A percentile compares a stretch with the other conserved stretches of the same genome.
Conservation (phyloP, 2,113 vertebrate species). For the Rissa tridactyla region DNA sequence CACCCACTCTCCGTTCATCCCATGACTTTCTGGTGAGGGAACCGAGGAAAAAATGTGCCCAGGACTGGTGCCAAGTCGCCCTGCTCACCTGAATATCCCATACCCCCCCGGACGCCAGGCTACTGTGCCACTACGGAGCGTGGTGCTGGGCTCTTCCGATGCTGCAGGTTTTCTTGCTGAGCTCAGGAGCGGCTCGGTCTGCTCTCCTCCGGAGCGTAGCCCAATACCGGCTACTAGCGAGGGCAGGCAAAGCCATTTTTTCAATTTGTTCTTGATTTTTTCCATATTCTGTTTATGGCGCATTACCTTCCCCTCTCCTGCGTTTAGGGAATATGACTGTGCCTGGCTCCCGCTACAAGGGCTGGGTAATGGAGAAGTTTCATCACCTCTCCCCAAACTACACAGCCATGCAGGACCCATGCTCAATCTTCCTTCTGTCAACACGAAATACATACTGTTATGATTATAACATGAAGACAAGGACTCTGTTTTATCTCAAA, state of each 20-base stretch:
- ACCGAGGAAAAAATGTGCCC: fast-evolving
- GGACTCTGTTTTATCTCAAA: conserved; percentile 56
- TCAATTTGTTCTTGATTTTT: conserved; percentile 3
- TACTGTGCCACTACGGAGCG: fast-evolving
- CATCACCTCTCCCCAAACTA: conserved; percentile 35
- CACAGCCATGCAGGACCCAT: not conserved
- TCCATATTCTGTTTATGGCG: not conserved
- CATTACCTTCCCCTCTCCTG: not conserved
- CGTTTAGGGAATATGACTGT: not conserved
- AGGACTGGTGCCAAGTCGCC: not conserved
- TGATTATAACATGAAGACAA: conserved; percentile 45
- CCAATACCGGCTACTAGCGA: fast-evolving
- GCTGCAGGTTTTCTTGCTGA: not conserved
- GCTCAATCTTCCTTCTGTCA: conserved; percentile 51
- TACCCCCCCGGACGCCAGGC: fast-evolving
- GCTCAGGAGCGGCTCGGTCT: not conserved
- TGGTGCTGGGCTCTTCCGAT: fast-evolving
- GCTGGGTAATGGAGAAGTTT: conserved; percentile 52
- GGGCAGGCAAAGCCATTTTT: not conserved
- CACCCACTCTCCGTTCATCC: fast-evolving
- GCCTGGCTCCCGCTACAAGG: not conserved
- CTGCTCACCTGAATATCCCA: not conserved
- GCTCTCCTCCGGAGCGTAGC: not conserved
- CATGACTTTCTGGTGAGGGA: not conserved
- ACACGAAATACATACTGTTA: conserved; percentile 27